Base-by-base conservation (phyloP, 2,888 invertebrate species). In the Euspilapteryx auroguttella region DNA sequence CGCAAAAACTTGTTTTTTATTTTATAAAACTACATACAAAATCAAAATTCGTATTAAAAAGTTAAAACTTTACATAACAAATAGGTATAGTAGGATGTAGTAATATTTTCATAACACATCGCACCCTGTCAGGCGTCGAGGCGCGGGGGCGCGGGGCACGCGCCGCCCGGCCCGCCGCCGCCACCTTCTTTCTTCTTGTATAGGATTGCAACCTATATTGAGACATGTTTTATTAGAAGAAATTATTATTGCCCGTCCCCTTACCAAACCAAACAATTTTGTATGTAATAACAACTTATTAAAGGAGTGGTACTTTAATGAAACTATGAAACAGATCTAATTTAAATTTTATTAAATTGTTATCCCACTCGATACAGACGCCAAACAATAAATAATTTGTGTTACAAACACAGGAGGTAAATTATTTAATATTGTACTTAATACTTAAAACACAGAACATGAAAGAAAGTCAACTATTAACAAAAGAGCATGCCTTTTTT, bases 301-400 rank as follows among this genome's bases (percentile, higher is more conserved):
- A 8, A 17, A 17, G 17, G 17, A 17, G n/a, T n/a, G n/a, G n/a
- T n/a, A n/a, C 12, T 14, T 14, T 11, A 32, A 27, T 28, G 25
- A 32, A 33, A 64, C 55, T 46, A 58, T 47, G 44, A 45, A 40
- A 46, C 59, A 65, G 61, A 64, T 66, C 61, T 58, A 59, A 55
- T 50, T 49, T 51, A 53, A 41, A 37, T 66, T 61, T 66, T 65
- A 58, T 63, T 44, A 42, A 40, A 44, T 39, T 43, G 44, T n/a
- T n/a, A 42, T 27, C 29, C 22, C 43, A 40, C 41, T 46, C 39
- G 38, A 37, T n/a, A n/a, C 17, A 45, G 43, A 44, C 55, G 50
- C 48, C 47, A 52, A 47, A 47, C 53, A 55, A 56, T 56, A 55
- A 59, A 56, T 56, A 51, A 47, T 45, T 39, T 42, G 41, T 35